These are phyloP conservation scores for Glaucidium brasilianum DNA, from an alignment of 2,113 vertebrate species.

Conservation along the genomic window DNA sequence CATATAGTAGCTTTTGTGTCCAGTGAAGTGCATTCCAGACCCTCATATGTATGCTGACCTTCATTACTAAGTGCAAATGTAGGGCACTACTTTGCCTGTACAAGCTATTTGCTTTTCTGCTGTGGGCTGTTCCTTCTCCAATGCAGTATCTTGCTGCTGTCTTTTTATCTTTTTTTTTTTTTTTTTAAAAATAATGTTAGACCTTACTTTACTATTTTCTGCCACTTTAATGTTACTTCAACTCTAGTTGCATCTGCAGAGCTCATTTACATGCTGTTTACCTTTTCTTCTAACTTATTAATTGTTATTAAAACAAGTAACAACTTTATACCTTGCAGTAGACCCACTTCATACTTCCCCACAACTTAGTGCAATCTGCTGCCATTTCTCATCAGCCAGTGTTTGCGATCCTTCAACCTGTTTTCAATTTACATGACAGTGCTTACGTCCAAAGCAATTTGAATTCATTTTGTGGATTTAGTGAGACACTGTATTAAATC, in stretches of 20 bases:
- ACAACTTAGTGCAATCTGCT: background rate
- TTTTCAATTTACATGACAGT: slow-evolving; percentile 41
- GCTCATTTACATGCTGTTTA: background rate
- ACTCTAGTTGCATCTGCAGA: background rate
- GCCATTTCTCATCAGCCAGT: slow-evolving; percentile 11
- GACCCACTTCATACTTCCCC: background rate
- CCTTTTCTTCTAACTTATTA: background rate
- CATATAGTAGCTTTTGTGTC: background rate
- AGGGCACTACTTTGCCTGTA: background rate
- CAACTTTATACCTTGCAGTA: background rate
- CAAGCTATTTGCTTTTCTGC: background rate
- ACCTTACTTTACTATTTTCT: background rate
- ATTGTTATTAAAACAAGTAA: background rate
- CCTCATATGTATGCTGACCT: background rate
- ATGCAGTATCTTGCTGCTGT: background rate
- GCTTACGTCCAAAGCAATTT: slow-evolving; percentile 31
- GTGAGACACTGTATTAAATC: slow-evolving; percentile 46
- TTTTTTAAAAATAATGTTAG: background rate
- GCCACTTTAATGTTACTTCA: background rate
- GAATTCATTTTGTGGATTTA: slow-evolving; percentile 52
- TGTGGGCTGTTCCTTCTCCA: background rate
- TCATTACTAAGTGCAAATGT: background rate
- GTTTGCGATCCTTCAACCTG: slow-evolving; percentile 34
- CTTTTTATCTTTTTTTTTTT: background rate
- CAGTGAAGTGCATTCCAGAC: background rate